Percentiles rank a stretch among this genome's conserved stretches.
Conservation (phyloP, 2,113 vertebrate species). For the Forbesichthys papilliferus region DNA sequence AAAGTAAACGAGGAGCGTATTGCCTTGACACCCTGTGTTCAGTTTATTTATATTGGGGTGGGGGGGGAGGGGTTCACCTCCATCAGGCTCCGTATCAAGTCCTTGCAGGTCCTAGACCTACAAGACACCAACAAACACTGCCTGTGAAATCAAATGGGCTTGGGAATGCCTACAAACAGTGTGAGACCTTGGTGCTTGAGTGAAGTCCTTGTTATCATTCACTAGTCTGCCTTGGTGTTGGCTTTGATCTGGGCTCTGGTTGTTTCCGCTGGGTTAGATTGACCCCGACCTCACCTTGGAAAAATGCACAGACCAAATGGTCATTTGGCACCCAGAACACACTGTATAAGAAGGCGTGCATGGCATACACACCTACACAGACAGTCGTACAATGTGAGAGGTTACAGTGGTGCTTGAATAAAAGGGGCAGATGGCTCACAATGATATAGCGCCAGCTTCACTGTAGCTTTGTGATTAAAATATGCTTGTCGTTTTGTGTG, state of each 20-base stretch:
- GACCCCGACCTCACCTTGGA: constrained; percentile 74
- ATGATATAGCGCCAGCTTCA: constrained; percentile 47
- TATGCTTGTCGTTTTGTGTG: constrained; percentile 48
- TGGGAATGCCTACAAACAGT: not conserved
- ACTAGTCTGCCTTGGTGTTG: constrained; percentile 29
- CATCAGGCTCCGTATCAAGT: too few species aligned
- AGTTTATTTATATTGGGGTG: too few species aligned
- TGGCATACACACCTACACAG: constrained; percentile 30
- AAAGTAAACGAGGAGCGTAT: too few species aligned
- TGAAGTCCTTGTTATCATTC: constrained; percentile 58
- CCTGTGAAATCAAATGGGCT: too few species aligned
- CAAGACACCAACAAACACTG: too few species aligned
- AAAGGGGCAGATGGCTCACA: constrained; percentile 71
- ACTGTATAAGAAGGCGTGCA: constrained; percentile 48
- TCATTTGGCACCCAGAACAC: constrained; percentile 62
- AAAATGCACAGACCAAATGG: constrained; percentile 61
- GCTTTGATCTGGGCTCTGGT: constrained; percentile 48
- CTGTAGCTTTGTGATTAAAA: constrained; percentile 51
- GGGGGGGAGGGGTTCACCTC: too few species aligned
- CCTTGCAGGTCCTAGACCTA: too few species aligned
- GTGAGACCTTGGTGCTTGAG: not conserved
- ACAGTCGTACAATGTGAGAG: constrained; percentile 48
- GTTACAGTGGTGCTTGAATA: constrained; percentile 65
- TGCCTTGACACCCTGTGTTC: too few species aligned
- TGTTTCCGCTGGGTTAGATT: constrained; percentile 65